Conservation (phyloP, 2,113 vertebrate genomes). For the Synodontis membranacea region DNA sequence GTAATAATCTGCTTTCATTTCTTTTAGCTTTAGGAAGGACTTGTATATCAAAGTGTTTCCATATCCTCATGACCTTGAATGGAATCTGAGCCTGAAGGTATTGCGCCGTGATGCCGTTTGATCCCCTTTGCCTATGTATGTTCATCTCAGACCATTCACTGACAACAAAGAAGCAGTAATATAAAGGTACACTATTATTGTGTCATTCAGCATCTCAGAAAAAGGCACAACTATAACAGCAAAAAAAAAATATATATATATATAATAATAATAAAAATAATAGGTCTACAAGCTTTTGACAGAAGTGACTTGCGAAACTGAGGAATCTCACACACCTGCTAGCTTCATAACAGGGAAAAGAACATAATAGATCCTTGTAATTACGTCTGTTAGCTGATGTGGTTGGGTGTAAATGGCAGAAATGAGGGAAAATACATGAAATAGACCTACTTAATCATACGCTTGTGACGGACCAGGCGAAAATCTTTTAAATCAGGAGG, state of each 20-base stretch:
- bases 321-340: neutral
- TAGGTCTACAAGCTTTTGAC: neutral
- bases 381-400: slow-evolving; percentile 49
- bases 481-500: neutral
- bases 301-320: neutral
- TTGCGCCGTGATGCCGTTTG: slow-evolving; percentile 47
- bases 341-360: slow-evolving; percentile 15
- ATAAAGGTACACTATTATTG: slow-evolving; percentile 1
- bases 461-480: neutral
- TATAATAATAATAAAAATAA: neutral
- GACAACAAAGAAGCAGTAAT: slow-evolving; percentile 9
- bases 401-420: slow-evolving; percentile 29
- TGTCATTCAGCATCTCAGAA: slow-evolving; percentile 1
- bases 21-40: slow-evolving; percentile 8
- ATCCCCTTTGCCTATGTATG: slow-evolving; percentile 47
- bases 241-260: no score
- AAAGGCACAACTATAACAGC: neutral
- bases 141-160: neutral
- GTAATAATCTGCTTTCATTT: neutral
- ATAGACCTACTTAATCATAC: neutral
- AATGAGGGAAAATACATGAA: neutral
- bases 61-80: slow-evolving; percentile 1
- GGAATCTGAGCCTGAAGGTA: slow-evolving; percentile 50
- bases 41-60: neutral
- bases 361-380: slow-evolving; percentile 39